Conservation (phyloP, 1,140 invertebrate species). For the Gyrodactylus salaris region DNA sequence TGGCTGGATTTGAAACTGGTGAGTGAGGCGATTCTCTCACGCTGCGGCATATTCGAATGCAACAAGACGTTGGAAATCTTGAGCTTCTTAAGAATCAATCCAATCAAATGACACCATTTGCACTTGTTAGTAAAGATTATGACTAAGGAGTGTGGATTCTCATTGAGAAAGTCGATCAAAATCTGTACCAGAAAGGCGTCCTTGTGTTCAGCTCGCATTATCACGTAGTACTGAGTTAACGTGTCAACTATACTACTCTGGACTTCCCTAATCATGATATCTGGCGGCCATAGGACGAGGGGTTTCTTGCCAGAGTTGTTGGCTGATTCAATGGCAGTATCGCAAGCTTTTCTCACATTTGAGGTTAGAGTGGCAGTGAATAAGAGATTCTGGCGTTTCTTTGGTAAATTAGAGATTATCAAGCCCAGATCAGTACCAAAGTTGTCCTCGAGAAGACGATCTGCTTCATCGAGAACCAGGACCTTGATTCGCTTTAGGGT, state of each 20-base stretch:
- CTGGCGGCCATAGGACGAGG: neutral
- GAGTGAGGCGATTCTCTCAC: slow-evolving; percentile 15
- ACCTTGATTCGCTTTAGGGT: slow-evolving; percentile 6
- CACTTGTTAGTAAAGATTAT: slow-evolving; percentile 75
- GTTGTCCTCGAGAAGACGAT: slow-evolving; percentile 20
- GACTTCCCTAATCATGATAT: neutral
- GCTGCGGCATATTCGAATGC: slow-evolving; percentile 23
- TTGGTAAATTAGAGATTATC: slow-evolving; percentile 17
- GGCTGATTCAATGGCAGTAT: neutral
- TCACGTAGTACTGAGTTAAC: slow-evolving; percentile 51
- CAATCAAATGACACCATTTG: slow-evolving; percentile 27
- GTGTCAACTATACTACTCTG: slow-evolving; percentile 22
- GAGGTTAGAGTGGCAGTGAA: slow-evolving; percentile 21
- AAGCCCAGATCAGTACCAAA: slow-evolving; percentile 19
- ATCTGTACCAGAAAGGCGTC: slow-evolving; percentile 71
- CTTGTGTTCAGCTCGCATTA: slow-evolving; percentile 51
- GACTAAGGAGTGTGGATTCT: slow-evolving; percentile 38
- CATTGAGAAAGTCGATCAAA: slow-evolving; percentile 36
- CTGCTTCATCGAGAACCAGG: slow-evolving; percentile 21
- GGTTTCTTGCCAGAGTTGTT: neutral
- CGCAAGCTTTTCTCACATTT: slow-evolving; percentile 12
- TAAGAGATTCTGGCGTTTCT: slow-evolving; percentile 19
- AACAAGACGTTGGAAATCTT: neutral
- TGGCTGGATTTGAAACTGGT: slow-evolving; percentile 20
- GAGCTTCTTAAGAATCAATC: slow-evolving; percentile 1